Percentiles rank a stretch among this genome's conserved stretches.
Conservation (phyloP, 1,140 invertebrate species). For the Heliconius eleuchia region DNA sequence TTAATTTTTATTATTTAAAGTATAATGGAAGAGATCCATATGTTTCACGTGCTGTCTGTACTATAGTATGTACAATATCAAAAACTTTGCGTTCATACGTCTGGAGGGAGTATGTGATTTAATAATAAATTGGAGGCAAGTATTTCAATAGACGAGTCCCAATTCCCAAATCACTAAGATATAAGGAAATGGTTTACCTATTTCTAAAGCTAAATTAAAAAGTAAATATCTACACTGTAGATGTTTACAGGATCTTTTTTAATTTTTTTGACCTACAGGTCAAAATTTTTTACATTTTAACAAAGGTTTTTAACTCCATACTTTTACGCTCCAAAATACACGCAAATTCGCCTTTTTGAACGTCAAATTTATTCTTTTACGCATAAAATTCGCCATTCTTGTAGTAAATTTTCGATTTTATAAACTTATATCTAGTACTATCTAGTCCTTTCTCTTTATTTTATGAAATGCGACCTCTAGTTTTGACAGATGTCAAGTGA, state of each 20-base stretch:
- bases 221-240: background rate
- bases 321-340: too few species aligned
- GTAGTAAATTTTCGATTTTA: too few species aligned
- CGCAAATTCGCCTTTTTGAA: too few species aligned
- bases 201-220: background rate
- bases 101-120: constrained; percentile 17
- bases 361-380: too few species aligned
- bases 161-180: constrained; percentile 16
- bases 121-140: constrained; percentile 21
- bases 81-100: background rate
- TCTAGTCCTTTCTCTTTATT: too few species aligned
- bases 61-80: background rate
- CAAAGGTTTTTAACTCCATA: background rate
- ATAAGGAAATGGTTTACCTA: background rate
- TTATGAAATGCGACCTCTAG: background rate
- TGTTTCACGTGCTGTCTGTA: background rate
- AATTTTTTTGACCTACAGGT: background rate
- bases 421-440: too few species aligned
- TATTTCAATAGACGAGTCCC: constrained; percentile 27
- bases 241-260: background rate
- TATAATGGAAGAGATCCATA: background rate
- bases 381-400: too few species aligned
- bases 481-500: background rate
- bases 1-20: background rate
- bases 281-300: background rate